phyloP scores from a whole-genome alignment of 2,888 invertebrate genomes.

The Monoplex corrugatus region DNA sequence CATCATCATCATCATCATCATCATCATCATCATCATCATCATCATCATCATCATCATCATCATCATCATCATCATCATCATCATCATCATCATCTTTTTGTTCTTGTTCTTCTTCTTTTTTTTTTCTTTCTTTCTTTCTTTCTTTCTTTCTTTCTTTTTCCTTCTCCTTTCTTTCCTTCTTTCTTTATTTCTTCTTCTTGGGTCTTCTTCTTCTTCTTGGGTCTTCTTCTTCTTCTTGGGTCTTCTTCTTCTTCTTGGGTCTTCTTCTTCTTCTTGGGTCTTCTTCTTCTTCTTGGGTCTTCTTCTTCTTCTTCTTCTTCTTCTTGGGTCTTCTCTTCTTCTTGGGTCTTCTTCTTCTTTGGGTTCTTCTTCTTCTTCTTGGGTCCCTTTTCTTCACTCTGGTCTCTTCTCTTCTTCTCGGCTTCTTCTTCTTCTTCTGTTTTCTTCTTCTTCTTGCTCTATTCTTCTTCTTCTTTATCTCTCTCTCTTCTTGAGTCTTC shows the following conservation, averaged over 20 bases:
- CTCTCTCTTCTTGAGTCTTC: not conserved
- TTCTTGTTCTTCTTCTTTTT: not conserved
- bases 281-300: not conserved
- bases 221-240: not conserved
- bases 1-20: conserved; percentile 24
- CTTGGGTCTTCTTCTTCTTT: not conserved
- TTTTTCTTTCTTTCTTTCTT: not conserved
- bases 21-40: not conserved
- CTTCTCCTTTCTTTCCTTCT: not conserved
- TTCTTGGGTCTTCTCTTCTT: not conserved
- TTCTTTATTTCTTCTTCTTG: not conserved
- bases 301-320: not conserved
- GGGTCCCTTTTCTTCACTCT: too few relatives aligned
- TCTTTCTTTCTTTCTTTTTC: not conserved
- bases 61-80: not conserved
- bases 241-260: not conserved
- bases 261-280: not conserved
- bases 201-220: not conserved
- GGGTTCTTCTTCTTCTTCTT: too few relatives aligned
- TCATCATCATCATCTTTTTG: not conserved
- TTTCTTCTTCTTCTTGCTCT: not conserved
- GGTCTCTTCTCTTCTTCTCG: too few relatives aligned
- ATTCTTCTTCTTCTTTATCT: not conserved
- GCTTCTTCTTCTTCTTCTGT: not conserved
- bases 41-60: not conserved